These are phyloP conservation scores for Petroica traversi DNA, from an alignment of 2,113 vertebrate genomes.

Conservation along the genomic window DNA sequence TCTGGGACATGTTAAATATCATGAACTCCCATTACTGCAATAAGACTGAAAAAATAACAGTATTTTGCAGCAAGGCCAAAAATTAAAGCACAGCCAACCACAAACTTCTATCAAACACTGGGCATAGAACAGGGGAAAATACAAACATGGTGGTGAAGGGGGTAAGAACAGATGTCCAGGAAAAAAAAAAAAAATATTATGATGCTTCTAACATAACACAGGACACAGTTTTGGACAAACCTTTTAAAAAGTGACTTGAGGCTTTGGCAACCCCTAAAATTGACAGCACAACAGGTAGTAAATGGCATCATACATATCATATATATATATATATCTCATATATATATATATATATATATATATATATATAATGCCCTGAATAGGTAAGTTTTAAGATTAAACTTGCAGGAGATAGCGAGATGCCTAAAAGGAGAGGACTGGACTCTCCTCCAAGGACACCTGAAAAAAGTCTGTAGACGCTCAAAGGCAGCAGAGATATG, in stretches of 20 bases:
- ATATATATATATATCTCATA: too few species aligned
- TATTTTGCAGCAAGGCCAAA: neutral
- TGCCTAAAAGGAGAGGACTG: neutral
- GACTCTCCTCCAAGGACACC: neutral
- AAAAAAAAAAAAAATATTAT: neutral
- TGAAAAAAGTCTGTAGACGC: neutral
- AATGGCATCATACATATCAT: fast-evolving
- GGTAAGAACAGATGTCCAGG: neutral
- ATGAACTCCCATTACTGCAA: neutral
- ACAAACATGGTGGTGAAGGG: neutral
- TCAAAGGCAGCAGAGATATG: neutral
- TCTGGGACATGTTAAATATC: neutral
- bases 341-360: too few species aligned
- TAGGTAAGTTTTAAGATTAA: neutral
- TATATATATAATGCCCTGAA: neutral
- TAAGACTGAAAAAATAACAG: neutral
- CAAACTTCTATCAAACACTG: neutral
- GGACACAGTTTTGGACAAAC: fast-evolving
- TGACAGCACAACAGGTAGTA: neutral
- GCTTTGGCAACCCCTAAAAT: neutral
- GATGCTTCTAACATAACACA: neutral
- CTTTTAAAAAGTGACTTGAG: neutral
- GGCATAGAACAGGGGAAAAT: neutral
- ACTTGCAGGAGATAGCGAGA: neutral
- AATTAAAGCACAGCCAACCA: neutral